phyloP scores from a whole-genome alignment of 2,888 invertebrate species.

The Ditula angustiorana region DNA sequence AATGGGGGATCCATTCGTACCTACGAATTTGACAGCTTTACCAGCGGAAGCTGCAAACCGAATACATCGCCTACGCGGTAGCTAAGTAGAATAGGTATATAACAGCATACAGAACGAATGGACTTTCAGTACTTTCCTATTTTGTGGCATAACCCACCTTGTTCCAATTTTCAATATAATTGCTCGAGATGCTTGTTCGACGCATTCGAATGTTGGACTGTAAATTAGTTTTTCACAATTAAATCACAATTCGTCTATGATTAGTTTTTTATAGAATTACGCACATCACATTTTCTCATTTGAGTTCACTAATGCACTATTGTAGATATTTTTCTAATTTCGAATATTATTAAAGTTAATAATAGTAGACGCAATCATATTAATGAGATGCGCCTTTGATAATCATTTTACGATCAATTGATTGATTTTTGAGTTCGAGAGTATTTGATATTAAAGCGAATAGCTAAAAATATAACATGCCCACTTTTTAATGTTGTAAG shows the following conservation, averaged over 20 bases:
- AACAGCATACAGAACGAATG: not conserved
- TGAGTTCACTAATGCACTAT: conserved; percentile 44
- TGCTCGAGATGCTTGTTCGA: conserved; percentile 59
- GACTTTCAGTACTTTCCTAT: conserved; percentile 25
- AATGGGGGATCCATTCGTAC: not conserved
- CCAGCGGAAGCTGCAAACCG: no score
- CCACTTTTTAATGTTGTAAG: conserved; percentile 39
- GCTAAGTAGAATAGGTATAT: no score
- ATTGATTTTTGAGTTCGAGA: conserved; percentile 23
- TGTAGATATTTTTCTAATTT: conserved; percentile 45
- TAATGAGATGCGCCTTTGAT: not conserved
- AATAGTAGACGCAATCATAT: not conserved
- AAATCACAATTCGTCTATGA: conserved; percentile 34
- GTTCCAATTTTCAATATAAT: conserved; percentile 71
- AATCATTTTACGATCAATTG: conserved; percentile 14
- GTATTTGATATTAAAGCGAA: conserved; percentile 16
- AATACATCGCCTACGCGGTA: no score
- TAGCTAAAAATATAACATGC: conserved; percentile 35
- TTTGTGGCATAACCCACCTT: conserved; percentile 74
- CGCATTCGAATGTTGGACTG: conserved; percentile 59
- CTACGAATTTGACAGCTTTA: no score
- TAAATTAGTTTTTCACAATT: conserved; percentile 45
- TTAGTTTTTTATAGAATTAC: conserved; percentile 50
- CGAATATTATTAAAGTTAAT: not conserved
- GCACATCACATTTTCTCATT: conserved; percentile 45